Evolutionary conservation across 2,797 vertebrate genomes (phyloP).

Genomic region (Protosalanx chinensis): DNA sequence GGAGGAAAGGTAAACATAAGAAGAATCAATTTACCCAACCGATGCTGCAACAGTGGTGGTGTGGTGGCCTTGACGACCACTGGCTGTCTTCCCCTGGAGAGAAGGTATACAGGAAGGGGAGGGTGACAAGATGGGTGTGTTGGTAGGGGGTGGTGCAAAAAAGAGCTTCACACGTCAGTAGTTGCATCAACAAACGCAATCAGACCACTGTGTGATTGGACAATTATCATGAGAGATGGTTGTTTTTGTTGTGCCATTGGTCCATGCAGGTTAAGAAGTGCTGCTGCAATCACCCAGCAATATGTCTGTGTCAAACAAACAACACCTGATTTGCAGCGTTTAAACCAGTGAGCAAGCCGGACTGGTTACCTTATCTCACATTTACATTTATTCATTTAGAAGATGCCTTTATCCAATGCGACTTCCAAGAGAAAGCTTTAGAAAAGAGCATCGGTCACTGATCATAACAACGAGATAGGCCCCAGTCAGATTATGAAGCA

Average conservation of each 20-base stretch:
- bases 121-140: background rate
- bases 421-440: background rate
- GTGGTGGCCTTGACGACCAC: constrained; percentile 12
- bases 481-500: too few relatives aligned
- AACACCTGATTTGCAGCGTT: constrained; percentile 17
- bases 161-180: constrained; percentile 23
- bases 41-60: constrained; percentile 34
- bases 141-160: constrained; percentile 8
- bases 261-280: constrained; percentile 61
- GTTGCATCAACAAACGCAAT: constrained; percentile 23
- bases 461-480: too few relatives aligned
- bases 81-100: constrained; percentile 7
- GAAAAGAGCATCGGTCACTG: constrained; percentile 6
- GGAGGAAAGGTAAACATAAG: constrained; percentile 73
- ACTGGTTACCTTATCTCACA: constrained; percentile 60
- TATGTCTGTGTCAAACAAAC: constrained; percentile 57
- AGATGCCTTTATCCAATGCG: too few relatives aligned
- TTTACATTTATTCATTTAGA: too few relatives aligned
- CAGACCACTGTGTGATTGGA: constrained; percentile 28
- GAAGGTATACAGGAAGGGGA: too few relatives aligned
- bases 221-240: constrained; percentile 32
- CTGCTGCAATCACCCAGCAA: constrained; percentile 66
- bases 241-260: constrained; percentile 62
- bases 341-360: constrained; percentile 55
- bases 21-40: constrained; percentile 69